phyloP scores from a whole-genome alignment of 1,140 invertebrate genomes.

The Brachionus asplanchnoidis region DNA sequence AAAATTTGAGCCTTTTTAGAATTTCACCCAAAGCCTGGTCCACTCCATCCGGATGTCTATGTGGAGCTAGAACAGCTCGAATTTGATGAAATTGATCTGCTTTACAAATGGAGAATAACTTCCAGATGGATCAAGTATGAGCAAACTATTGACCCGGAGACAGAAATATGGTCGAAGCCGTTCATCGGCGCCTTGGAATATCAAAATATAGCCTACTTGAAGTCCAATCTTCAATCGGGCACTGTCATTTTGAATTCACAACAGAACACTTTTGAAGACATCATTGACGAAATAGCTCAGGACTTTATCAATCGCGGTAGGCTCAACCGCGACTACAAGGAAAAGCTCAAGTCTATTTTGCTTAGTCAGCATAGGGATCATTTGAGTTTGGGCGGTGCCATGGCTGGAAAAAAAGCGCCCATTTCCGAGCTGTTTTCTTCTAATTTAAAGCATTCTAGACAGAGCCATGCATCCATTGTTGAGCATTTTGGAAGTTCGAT shows the following conservation, averaged over 20 bases:
- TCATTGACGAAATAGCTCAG: conserved; percentile 19
- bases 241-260: conserved; percentile 15
- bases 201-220: conserved; percentile 36
- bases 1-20: not conserved
- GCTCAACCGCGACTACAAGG: conserved; percentile 11
- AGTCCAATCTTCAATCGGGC: conserved; percentile 8
- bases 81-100: not conserved
- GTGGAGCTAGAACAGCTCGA: conserved; percentile 25
- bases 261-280: conserved; percentile 10
- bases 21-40: too few relatives aligned
- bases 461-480: not conserved
- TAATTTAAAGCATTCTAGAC: conserved; percentile 7
- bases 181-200: conserved; percentile 33
- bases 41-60: conserved; percentile 1
- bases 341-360: not conserved
- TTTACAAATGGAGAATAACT: conserved; percentile 21
- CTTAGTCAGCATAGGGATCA: conserved; percentile 29
- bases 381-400: not conserved
- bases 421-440: conserved; percentile 31
- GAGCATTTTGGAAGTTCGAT: conserved; percentile 19
- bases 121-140: conserved; percentile 42
- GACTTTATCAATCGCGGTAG: conserved; percentile 32
- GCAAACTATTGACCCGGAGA: conserved; percentile 31
- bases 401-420: conserved; percentile 39
- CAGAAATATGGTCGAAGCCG: conserved; percentile 27